phyloP scores from a whole-genome alignment of 1,140 invertebrate genomes.

The Parasteatoda tepidariorum region DNA sequence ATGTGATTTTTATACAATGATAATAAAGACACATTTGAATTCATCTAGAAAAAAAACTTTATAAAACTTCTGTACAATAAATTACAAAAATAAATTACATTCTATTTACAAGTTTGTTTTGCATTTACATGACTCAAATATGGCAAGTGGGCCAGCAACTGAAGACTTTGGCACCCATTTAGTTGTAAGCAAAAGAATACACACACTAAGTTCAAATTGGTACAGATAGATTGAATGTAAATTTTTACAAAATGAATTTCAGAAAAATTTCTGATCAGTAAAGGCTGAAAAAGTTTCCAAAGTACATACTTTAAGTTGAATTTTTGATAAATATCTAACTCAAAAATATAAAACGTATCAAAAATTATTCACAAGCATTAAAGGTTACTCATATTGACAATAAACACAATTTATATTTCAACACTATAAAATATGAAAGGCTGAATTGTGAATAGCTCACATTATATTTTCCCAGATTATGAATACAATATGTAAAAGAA shows the following conservation, averaged over 20 bases:
- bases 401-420: too few species aligned
- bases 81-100: conserved; percentile 62
- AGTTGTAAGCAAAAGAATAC: background rate
- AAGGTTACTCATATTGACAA: too few species aligned
- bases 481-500: background rate
- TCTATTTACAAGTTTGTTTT: conserved; percentile 50
- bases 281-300: background rate
- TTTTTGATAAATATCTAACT: background rate
- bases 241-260: background rate
- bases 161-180: conserved; percentile 52
- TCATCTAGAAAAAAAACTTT: conserved; percentile 35
- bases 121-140: conserved; percentile 58
- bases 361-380: background rate
- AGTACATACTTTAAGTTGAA: background rate
- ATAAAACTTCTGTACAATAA: conserved; percentile 60
- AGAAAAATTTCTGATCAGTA: background rate
- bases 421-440: too few species aligned
- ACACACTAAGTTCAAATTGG: background rate
- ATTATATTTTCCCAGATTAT: background rate
- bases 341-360: background rate
- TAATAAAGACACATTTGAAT: too few species aligned
- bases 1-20: too few species aligned
- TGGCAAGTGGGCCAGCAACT: conserved; percentile 27
- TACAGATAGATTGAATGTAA: background rate
- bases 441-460: too few species aligned